Conservation (phyloP, 2,113 vertebrate species). For the Laterallus jamaicensis region DNA sequence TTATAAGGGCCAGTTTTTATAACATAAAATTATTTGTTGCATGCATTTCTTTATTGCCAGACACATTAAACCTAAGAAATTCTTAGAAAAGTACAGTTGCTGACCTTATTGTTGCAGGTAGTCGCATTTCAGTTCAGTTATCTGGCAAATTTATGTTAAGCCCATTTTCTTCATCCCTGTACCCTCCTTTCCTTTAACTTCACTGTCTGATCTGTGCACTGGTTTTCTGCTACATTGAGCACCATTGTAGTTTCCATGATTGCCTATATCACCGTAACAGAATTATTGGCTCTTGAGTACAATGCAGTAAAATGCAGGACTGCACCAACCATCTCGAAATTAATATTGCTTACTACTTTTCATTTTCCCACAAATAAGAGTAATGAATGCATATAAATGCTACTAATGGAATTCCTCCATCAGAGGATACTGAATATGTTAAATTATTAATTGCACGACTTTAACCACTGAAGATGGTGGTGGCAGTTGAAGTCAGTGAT, state of each 20-base stretch:
- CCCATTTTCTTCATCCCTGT: neutral
- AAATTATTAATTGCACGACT: neutral
- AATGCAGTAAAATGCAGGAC: slow-evolving; percentile 2
- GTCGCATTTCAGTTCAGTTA: neutral
- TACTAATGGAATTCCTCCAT: neutral
- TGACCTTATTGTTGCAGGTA: neutral
- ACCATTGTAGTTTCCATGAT: slow-evolving; percentile 45
- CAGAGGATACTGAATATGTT: neutral
- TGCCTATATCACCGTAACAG: slow-evolving; percentile 53
- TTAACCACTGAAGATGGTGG: neutral
- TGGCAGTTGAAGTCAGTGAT: neutral
- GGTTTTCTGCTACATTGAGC: slow-evolving; percentile 41
- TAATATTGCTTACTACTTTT: neutral
- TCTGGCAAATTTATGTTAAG: neutral
- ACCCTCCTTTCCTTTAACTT: neutral
- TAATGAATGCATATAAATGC: neutral
- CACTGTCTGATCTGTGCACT: neutral
- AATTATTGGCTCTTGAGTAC: neutral
- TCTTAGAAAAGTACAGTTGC: neutral
- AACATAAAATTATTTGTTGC: neutral
- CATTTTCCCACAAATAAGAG: neutral
- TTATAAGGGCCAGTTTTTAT: neutral
- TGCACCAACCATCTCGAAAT: neutral
- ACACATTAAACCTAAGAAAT: neutral
- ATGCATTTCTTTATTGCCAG: neutral